phyloP scores from a whole-genome alignment of 2,888 invertebrate species.

The Melikaiella ostensackeni region DNA sequence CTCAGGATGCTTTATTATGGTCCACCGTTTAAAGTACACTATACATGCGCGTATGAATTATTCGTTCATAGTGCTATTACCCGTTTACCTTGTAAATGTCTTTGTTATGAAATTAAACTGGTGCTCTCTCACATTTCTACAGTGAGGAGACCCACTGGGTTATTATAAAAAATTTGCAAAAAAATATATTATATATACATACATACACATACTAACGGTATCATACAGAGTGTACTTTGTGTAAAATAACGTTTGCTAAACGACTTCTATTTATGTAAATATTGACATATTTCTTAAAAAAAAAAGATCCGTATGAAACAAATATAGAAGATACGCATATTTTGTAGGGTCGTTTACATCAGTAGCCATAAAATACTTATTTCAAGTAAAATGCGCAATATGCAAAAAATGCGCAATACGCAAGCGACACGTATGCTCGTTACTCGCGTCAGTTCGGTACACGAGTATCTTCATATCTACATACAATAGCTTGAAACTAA shows the following conservation, averaged over 20 bases:
- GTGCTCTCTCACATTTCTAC: slow-evolving; percentile 60
- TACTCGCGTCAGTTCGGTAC: slow-evolving; percentile 46
- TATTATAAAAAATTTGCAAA: slow-evolving; percentile 55
- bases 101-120: slow-evolving; percentile 63
- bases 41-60: slow-evolving; percentile 70
- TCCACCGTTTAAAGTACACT: slow-evolving; percentile 63
- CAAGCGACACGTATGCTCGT: slow-evolving; percentile 48
- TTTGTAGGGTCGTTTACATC: slow-evolving; percentile 78
- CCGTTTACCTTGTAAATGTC: slow-evolving; percentile 66
- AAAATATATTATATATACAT: slow-evolving; percentile 47
- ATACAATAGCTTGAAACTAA: slow-evolving; percentile 4
- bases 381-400: slow-evolving; percentile 63
- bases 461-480: slow-evolving; percentile 26
- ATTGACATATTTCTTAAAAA: slow-evolving; percentile 52
- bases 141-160: slow-evolving; percentile 65
- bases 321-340: slow-evolving; percentile 76
- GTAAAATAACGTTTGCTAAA: slow-evolving; percentile 68
- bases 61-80: slow-evolving; percentile 74
- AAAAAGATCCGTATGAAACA: slow-evolving; percentile 59
- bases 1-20: slow-evolving; percentile 77
- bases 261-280: slow-evolving; percentile 63
- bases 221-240: slow-evolving; percentile 68
- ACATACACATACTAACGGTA: slow-evolving; percentile 60
- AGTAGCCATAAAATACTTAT: slow-evolving; percentile 76
- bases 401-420: slow-evolving; percentile 53